Base-by-base conservation (phyloP, 2,888 invertebrate genomes). In the Pegoplata infirma region DNA sequence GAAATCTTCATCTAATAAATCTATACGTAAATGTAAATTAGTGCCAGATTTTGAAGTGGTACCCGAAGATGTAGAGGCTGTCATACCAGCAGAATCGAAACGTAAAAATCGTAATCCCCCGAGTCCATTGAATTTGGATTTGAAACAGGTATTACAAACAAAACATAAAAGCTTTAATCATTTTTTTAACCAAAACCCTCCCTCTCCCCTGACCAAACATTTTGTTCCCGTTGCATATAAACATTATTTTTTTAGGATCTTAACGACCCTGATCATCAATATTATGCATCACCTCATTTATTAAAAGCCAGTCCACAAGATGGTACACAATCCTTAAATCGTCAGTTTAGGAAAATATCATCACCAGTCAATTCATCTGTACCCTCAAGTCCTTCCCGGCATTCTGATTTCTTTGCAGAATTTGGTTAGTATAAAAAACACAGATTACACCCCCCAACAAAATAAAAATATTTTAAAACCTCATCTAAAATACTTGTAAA, bases 331-430 rank as follows among this genome's bases (percentile, higher is more conserved):
- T 94, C 83, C 3, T 47, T 83, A 25, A 82, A 84, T 23, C 84
- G 86, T 12, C 94, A 76, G 94, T 66, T 67, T 6, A 95, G 89
- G 90, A 93, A 84, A 93, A 94, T 89, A 10, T 83, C 84, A 73
- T 89, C 89, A 0, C 88, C 88, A n/a, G 89, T 86, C 28, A 88
- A 88, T 82, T 89, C 89, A 12, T 94, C 94, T 5, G 93, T 93
- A 16, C 94, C 94, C 0, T 93, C 93, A 74, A 94, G 94, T 85
- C 94, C 94, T 0, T 92, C 91, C 81, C 90, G 93, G 81, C 91
- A 92, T 83, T 92, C 93, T 19, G 92, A 93, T 46, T 94, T 93
- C 90, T 92, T 92, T 87, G 92, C 92, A 76, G 93, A 93, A 87
- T 91, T 91, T 85, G 93, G 93, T 93, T 83, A 90, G 91, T 90